Evolutionary conservation across 2,113 vertebrate species (phyloP).

Genomic region (Tyto alba): DNA sequence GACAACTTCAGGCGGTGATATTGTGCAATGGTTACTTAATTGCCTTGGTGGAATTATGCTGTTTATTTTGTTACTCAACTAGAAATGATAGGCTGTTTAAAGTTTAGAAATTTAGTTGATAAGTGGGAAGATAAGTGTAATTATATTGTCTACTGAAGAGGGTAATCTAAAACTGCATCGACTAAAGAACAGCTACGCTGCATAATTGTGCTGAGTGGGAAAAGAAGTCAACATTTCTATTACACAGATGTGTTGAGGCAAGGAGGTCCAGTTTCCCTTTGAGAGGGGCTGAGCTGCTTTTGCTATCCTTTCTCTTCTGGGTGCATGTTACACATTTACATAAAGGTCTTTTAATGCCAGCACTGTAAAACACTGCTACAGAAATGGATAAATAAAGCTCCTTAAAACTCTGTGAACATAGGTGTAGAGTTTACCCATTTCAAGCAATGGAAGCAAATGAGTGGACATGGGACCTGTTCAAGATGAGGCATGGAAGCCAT

Average conservation of each 20-base stretch:
- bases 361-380: neutral
- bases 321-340: neutral
- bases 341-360: neutral
- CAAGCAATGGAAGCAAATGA: neutral
- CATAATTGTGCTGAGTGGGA: neutral
- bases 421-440: neutral
- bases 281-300: neutral
- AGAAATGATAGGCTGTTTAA: neutral
- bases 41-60: neutral
- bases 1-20: neutral
- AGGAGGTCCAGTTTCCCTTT: neutral
- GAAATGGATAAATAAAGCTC: neutral
- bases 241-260: neutral
- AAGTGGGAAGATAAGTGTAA: slow-evolving; percentile 1
- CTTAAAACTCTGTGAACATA: neutral
- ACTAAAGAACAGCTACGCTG: neutral
- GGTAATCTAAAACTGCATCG: neutral
- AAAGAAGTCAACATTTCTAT: neutral
- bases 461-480: neutral
- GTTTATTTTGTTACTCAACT: slow-evolving; percentile 31
- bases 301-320: neutral
- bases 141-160: neutral
- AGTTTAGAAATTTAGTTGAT: slow-evolving; percentile 17
- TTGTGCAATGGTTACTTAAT: slow-evolving; percentile 10
- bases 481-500: neutral